Percentiles rank a stretch among this genome's conserved stretches.
Conservation (phyloP, 2,888 invertebrate genomes). For the Lamproptera curius region DNA sequence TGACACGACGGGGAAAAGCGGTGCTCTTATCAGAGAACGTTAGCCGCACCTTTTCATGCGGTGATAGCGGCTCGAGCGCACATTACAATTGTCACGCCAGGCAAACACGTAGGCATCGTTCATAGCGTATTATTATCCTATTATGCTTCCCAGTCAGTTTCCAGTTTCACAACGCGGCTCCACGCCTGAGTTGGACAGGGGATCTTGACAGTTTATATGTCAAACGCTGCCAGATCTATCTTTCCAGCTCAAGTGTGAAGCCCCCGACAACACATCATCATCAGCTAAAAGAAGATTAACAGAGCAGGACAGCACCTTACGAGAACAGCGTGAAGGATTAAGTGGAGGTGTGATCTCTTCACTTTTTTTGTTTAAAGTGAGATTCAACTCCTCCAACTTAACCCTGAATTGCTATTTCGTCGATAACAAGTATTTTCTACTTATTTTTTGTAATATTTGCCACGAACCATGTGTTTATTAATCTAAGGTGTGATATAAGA, state of each 20-base stretch:
- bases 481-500: background rate
- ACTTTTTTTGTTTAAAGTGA: slow-evolving; percentile 77
- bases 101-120: slow-evolving; percentile 41
- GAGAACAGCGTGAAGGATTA: slow-evolving; percentile 59
- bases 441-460: slow-evolving; percentile 3
- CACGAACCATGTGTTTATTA: background rate
- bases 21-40: slow-evolving; percentile 71
- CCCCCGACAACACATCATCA: slow-evolving; percentile 33
- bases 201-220: slow-evolving; percentile 74
- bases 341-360: slow-evolving; percentile 80
- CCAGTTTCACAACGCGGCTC: slow-evolving; percentile 39
- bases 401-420: slow-evolving; percentile 61
- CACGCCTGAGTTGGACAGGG: slow-evolving; percentile 78
- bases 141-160: slow-evolving; percentile 46
- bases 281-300: background rate
- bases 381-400: slow-evolving; percentile 81
- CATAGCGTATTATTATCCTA: slow-evolving; percentile 32
- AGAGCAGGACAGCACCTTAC: slow-evolving; percentile 15
- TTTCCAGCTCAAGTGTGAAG: slow-evolving; percentile 77
- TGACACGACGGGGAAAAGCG: slow-evolving; percentile 69
- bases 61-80: slow-evolving; percentile 64
- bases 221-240: slow-evolving; percentile 77
- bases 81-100: slow-evolving; percentile 57
- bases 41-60: slow-evolving; percentile 71
- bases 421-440: slow-evolving; percentile 28